Evolutionary conservation across 2,888 invertebrate species (phyloP), one percentile per base, ranked within the genome.

Genomic region (Podabrus alpinus): DNA sequence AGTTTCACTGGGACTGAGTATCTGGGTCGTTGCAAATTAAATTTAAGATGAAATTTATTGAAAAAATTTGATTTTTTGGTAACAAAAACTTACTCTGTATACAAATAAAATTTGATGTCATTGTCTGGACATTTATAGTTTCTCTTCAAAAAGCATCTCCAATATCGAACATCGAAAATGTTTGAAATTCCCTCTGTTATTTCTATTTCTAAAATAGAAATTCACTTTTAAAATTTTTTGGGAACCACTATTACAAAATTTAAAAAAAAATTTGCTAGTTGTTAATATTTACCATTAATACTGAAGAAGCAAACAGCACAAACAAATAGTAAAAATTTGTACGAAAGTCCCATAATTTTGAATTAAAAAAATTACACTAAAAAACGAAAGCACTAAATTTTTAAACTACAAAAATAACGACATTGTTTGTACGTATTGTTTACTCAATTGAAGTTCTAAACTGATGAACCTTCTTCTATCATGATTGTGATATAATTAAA

Each of bases 21-120:
- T 45, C 45, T 45, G 45, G 45, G 45, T 45, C 45, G 45, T n/a
- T 45, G 9, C 29, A 13, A 10, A 29, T 29, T 29, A 45, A 45
- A n/a, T 7, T 45, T 5, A 45, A 45, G 45, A 45, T 7, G 45
- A 45, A 7, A 13, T 3, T 29, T 29, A 45, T 45, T 7, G 7
- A n/a, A 45, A 68, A 45, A 3, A n/a, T 29, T 59, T 19, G 29
- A 16, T 71, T 19, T n/a, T 70, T 24, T 21, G 66, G 59, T 64
- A 74, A 15, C 45, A 62, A 21, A 19, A 80, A 92, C 93, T 93
- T 90, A 94, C 94, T 91, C 92, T 67, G 93, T 91, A 83, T 91
- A 93, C 79, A 94, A 87, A 82, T 91, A 93, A 87, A 93, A 93
- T 85, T 90, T 91, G 73, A 94, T 92, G 83, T 94, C 93, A 79